A percentile compares a stretch with the other conserved stretches of the same genome.
These are phyloP conservation scores for Myiozetetes cayanensis DNA, from an alignment of 2,113 vertebrate genomes.

Conservation along the genomic window DNA sequence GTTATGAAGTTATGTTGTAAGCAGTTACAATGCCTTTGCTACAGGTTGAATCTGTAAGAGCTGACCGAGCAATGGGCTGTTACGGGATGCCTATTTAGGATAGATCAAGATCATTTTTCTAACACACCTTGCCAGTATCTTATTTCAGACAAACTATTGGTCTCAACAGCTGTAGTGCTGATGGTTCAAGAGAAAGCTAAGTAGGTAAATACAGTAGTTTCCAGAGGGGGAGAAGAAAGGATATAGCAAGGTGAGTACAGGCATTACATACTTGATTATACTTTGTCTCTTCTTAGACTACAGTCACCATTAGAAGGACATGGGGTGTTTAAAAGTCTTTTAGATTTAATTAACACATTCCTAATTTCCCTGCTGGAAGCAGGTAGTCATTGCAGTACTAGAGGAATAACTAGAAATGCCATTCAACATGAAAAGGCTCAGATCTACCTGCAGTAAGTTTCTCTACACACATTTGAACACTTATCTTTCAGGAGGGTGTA, in stretches of 20 bases:
- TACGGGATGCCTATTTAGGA: background rate
- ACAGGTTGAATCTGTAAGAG: background rate
- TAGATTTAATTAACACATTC: background rate
- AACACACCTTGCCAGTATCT: background rate
- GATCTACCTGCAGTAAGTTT: background rate
- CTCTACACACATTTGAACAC: background rate
- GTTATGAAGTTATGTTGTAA: background rate
- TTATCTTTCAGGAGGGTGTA: background rate
- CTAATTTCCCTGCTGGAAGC: background rate
- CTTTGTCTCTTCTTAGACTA: background rate
- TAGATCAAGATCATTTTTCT: background rate
- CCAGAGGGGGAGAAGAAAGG: background rate
- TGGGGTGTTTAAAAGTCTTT: background rate
- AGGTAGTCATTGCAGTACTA: background rate
- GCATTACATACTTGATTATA: background rate
- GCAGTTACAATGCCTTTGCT: background rate
- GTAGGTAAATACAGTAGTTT: background rate
- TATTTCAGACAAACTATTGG: background rate
- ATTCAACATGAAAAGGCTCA: background rate
- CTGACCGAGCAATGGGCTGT: background rate
- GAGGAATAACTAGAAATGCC: background rate
- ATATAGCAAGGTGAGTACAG: background rate
- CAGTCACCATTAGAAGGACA: background rate
- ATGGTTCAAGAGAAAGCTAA: background rate
- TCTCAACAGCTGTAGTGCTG: background rate